Base-by-base conservation (phyloP, 1,140 invertebrate species). In the Brachystomella parvula region DNA sequence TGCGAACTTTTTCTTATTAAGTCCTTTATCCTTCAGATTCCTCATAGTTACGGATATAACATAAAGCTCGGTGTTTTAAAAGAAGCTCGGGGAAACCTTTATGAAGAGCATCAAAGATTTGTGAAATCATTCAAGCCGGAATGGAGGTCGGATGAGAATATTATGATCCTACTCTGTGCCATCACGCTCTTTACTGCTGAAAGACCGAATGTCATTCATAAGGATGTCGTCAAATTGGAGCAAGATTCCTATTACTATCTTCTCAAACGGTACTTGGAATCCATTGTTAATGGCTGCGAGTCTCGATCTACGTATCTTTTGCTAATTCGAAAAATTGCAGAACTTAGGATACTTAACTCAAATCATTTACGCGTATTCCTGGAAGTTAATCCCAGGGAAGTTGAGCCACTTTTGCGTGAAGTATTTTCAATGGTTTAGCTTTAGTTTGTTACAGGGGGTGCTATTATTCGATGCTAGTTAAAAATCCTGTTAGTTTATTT, bases 111-210 rank as follows among this genome's bases (percentile, higher is more conserved):
- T 78, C 85, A 89, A 67, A 80, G 84, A 47, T 94, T 92, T 77
- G 85, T 92, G 3, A 82, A 84, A 47, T 87, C 88, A 1, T 94
- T 94, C 75, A 86, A 89, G 75, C 82, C 85, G 3, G 81, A 84
- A 47, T 92, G 89, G 86, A 82, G 88, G 24, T 80, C 80, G 28
- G 91, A 96, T 79, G 89, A 92, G 75, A 88, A 90, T 75, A 86
- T 96, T 29, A 90, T 95, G 77, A 82, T 94, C 15, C 87, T 96
- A 65, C 81, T 96, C 74, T 89, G 89, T 75, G 90, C 93, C 61
- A 94, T 96, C 72, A 83, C 91, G 56, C 79, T 96, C 17, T 96
- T 96, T 76, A 87, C 88, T 31, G 89, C 92, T 0, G 85, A 90
- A 67, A 79, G 92, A 64, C 81, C 88, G 2, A 84, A 85, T 73